phyloP scores from a whole-genome alignment of 2,888 invertebrate species.

The Empis livida region DNA sequence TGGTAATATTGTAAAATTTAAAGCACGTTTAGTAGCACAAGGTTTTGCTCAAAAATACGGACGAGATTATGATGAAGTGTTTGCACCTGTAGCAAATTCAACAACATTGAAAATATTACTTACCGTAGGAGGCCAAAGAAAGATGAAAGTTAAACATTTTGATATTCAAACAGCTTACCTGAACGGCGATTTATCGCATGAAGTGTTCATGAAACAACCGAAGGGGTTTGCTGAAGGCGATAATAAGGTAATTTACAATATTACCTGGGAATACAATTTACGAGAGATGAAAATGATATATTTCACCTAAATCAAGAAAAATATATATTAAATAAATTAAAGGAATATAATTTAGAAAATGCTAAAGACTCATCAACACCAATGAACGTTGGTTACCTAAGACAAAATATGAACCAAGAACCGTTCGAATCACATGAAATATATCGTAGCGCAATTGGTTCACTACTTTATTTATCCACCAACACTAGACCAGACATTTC shows the following conservation, averaged over 20 bases:
- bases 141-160: background rate
- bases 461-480: conserved; percentile 13
- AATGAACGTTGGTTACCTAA: conserved; percentile 4
- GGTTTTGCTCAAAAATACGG: conserved; percentile 5
- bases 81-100: background rate
- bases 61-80: conserved; percentile 5
- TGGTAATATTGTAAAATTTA: background rate
- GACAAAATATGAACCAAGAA: background rate
- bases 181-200: background rate
- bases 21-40: conserved; percentile 5
- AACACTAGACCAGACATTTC: conserved; percentile 15
- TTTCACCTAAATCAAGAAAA: conserved; percentile 1
- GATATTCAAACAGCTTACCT: background rate
- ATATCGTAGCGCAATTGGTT: conserved; percentile 14
- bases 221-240: background rate
- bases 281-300: background rate
- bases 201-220: conserved; percentile 1
- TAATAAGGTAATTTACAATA: background rate
- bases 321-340: conserved; percentile 3
- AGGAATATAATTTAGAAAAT: conserved; percentile 2
- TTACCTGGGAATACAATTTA: background rate
- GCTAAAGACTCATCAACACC: conserved; percentile 5
- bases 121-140: background rate
- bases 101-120: conserved; percentile 1
- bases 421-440: conserved; percentile 1